A percentile compares a stretch with the other conserved stretches of the same genome.
Conservation (phyloP, 2,888 invertebrate species). For the Apodemia mormo region DNA sequence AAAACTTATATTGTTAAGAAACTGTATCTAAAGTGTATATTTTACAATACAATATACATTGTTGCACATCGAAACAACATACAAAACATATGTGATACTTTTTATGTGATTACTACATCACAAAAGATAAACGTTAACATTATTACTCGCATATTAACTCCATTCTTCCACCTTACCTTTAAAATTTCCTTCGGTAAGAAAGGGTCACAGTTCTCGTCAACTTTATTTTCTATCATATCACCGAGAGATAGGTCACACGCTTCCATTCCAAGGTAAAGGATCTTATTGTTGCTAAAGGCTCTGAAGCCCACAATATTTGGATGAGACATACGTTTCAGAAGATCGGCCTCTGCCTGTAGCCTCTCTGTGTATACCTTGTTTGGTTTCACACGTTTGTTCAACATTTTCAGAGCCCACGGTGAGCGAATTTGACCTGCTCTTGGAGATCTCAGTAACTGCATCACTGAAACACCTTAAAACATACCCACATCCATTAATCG, state of each 20-base stretch:
- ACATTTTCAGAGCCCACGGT: constrained; percentile 93
- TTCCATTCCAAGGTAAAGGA: constrained; percentile 89
- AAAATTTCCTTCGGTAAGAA: constrained; percentile 84
- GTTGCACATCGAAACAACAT: too few relatives aligned
- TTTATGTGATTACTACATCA: too few relatives aligned
- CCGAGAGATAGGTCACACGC: constrained; percentile 87
- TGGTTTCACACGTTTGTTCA: constrained; percentile 78
- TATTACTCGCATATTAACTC: too few relatives aligned
- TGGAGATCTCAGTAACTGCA: constrained; percentile 88
- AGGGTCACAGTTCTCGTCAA: constrained; percentile 80
- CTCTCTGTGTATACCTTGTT: constrained; percentile 75
- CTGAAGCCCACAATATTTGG: constrained; percentile 92
- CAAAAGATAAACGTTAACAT: too few relatives aligned
- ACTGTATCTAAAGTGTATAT: too few relatives aligned
- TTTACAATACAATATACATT: too few relatives aligned
- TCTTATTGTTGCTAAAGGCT: constrained; percentile 74
- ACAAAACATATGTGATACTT: too few relatives aligned
- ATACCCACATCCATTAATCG: not conserved
- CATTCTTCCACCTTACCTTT: constrained; percentile 58
- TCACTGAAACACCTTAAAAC: constrained; percentile 86
- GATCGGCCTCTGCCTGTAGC: constrained; percentile 86
- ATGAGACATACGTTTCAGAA: constrained; percentile 86
- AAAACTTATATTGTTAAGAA: too few relatives aligned
- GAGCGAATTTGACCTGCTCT: constrained; percentile 85
- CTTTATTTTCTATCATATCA: constrained; percentile 86